Percentiles rank a stretch among this genome's conserved stretches.
Conservation (phyloP, 1,140 invertebrate species). For the Monochamus saltuarius region DNA sequence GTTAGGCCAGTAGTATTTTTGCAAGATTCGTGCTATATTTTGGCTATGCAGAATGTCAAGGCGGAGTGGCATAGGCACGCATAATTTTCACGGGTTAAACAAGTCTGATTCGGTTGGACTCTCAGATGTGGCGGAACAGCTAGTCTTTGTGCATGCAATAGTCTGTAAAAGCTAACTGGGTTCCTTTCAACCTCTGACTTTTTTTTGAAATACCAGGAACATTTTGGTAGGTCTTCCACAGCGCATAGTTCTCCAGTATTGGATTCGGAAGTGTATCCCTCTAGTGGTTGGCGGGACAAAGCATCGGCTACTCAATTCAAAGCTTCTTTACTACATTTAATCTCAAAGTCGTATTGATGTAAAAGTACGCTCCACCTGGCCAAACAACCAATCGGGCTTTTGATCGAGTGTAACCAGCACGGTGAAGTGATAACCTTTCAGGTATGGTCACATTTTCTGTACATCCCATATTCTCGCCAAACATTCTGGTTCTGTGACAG, state of each 20-base stretch:
- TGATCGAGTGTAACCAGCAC: slow-evolving; percentile 1
- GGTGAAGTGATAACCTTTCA: slow-evolving; percentile 41
- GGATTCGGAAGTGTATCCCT: background rate
- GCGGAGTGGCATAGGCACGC: slow-evolving; percentile 24
- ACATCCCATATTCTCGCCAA: slow-evolving; percentile 50
- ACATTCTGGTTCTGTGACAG: too few species aligned
- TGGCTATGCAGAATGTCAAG: slow-evolving; percentile 25
- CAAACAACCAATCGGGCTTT: too few species aligned
- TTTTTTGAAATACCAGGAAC: slow-evolving; percentile 8
- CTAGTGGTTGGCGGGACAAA: background rate
- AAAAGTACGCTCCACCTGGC: slow-evolving; percentile 52
- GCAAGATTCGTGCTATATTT: slow-evolving; percentile 23
- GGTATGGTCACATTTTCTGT: slow-evolving; percentile 49
- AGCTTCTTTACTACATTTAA: background rate
- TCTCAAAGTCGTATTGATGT: slow-evolving; percentile 48
- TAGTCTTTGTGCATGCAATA: slow-evolving; percentile 35
- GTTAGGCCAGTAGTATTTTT: slow-evolving; percentile 44
- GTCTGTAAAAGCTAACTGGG: background rate
- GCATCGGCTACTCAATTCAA: slow-evolving; percentile 15
- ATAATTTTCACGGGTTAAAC: slow-evolving; percentile 18
- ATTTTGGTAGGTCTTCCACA: background rate
- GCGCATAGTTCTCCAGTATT: background rate
- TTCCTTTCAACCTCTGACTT: background rate
- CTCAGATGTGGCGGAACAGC: slow-evolving; percentile 35
- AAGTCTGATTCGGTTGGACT: slow-evolving; percentile 13